Evolutionary conservation across 2,113 vertebrate genomes (phyloP).

Genomic region (Triplophysa siluroides): DNA sequence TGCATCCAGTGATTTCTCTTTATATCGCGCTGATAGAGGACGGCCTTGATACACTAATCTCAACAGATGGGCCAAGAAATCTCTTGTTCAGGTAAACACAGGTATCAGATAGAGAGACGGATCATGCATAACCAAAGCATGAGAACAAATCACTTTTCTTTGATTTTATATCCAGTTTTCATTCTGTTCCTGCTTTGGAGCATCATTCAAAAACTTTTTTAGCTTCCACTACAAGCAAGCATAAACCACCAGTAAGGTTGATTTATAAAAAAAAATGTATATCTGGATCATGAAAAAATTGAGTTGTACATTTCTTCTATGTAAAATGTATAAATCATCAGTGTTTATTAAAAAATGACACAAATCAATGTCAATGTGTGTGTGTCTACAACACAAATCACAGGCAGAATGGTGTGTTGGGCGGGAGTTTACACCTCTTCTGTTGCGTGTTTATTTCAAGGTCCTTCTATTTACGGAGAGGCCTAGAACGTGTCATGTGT

Average conservation of each 20-base stretch:
- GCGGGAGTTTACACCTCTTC: slow-evolving; percentile 7
- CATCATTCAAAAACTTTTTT: too few species aligned
- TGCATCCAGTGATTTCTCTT: slow-evolving; percentile 50
- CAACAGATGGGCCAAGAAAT: slow-evolving; percentile 70
- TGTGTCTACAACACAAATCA: background rate
- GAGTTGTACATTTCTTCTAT: too few species aligned
- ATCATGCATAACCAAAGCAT: background rate
- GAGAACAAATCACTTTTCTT: background rate
- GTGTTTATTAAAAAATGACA: background rate
- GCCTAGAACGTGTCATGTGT: slow-evolving; percentile 19
- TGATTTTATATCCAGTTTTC: background rate
- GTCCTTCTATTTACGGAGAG: slow-evolving; percentile 22
- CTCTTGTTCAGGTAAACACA: slow-evolving; percentile 75
- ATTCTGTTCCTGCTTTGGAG: background rate
- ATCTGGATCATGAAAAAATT: too few species aligned
- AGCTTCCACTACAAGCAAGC: too few species aligned
- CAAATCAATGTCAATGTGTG: background rate
- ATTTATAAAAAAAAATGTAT: too few species aligned
- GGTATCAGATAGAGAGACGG: slow-evolving; percentile 63
- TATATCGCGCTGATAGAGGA: slow-evolving; percentile 64
- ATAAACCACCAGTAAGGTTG: too few species aligned
- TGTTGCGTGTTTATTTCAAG: slow-evolving; percentile 31
- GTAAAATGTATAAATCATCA: background rate
- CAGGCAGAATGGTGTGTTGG: slow-evolving; percentile 13
- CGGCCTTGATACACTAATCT: slow-evolving; percentile 79